Conservation (phyloP, 2,888 invertebrate species). For the Ennomos fuscantarius region DNA sequence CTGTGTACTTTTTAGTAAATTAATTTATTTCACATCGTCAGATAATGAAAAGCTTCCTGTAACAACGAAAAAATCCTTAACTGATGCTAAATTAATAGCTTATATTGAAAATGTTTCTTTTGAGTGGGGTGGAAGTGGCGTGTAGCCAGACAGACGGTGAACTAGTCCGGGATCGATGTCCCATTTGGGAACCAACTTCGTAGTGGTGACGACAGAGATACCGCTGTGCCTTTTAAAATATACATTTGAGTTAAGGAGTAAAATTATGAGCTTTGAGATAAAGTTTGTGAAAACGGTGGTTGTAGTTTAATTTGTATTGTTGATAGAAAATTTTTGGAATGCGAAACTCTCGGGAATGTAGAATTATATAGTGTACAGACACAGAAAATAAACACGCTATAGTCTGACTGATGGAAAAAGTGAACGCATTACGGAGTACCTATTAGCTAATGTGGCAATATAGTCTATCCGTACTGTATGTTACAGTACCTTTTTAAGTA, state of each 20-base stretch:
- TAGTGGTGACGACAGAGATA: constrained; percentile 57
- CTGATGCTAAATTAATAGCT: constrained; percentile 11
- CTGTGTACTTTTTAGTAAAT: too few relatives aligned
- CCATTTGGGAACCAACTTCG: constrained; percentile 63
- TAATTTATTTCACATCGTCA: neutral
- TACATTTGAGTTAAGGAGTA: constrained; percentile 28
- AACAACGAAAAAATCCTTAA: constrained; percentile 23
- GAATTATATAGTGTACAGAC: too few relatives aligned
- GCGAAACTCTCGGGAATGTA: too few relatives aligned
- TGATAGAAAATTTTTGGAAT: neutral
- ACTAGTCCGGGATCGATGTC: constrained; percentile 66
- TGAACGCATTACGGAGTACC: neutral
- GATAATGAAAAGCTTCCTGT: constrained; percentile 6
- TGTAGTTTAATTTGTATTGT: neutral
- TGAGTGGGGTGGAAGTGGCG: constrained; percentile 50
- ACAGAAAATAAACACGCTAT: too few relatives aligned
- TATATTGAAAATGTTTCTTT: constrained; percentile 44
- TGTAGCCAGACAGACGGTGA: constrained; percentile 62
- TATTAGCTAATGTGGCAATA: too few relatives aligned
- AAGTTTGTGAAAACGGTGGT: constrained; percentile 13
- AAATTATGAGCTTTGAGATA: constrained; percentile 24
- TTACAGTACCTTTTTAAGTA: too few relatives aligned
- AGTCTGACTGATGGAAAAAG: too few relatives aligned
- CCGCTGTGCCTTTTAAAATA: constrained; percentile 42
- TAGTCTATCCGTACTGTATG: too few relatives aligned